Conservation (phyloP, 2,888 invertebrate species). For the Amphipyra berbera region DNA sequence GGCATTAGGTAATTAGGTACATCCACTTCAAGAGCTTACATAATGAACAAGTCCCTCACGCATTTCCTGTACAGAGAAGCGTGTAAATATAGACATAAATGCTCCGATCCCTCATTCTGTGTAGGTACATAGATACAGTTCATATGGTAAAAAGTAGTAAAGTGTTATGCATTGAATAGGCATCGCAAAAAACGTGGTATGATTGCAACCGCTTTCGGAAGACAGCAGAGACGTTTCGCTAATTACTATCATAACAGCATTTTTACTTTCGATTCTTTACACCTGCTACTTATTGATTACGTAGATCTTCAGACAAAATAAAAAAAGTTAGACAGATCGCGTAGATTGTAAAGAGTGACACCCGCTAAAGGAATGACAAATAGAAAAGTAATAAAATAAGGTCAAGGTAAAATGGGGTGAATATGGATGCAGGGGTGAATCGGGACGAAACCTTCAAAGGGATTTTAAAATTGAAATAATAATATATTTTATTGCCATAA, state of each 20-base stretch:
- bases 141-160: constrained; percentile 34
- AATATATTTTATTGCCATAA: too few relatives aligned
- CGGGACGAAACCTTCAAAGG: too few relatives aligned
- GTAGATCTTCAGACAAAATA: constrained; percentile 5
- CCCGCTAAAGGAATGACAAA: too few relatives aligned
- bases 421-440: too few relatives aligned
- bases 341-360: too few relatives aligned
- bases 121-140: constrained; percentile 4
- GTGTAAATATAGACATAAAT: constrained; percentile 23
- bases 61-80: constrained; percentile 33
- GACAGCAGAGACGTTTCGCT: constrained; percentile 53
- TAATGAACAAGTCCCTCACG: constrained; percentile 33
- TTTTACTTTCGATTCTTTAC: constrained; percentile 55
- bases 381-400: too few relatives aligned
- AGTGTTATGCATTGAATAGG: constrained; percentile 54
- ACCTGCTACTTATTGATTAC: constrained; percentile 39
- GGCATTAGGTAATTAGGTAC: too few relatives aligned
- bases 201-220: constrained; percentile 56
- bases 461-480: too few relatives aligned
- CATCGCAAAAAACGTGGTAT: constrained; percentile 43
- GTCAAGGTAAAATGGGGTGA: too few relatives aligned
- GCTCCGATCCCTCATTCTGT: constrained; percentile 9
- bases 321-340: background rate
- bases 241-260: constrained; percentile 47
- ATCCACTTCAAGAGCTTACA: constrained; percentile 29